Percentiles rank a stretch among this genome's conserved stretches.
Conservation (phyloP, 2,888 invertebrate genomes). For the Aporophyla nigra region DNA sequence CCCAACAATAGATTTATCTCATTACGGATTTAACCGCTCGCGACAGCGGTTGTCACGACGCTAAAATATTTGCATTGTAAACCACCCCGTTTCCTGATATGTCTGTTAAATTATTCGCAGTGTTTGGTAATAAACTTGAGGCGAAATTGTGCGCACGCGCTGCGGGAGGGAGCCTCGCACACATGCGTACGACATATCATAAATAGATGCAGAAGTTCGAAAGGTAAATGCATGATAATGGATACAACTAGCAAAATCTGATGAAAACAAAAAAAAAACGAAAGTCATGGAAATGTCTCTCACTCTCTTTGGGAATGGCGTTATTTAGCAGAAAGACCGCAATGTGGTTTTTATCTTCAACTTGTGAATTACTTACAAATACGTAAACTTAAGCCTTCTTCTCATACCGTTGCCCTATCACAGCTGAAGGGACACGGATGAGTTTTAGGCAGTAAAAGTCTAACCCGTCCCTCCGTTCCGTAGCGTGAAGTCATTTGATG, state of each 20-base stretch:
- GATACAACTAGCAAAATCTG: neutral
- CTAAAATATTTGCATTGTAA: slow-evolving; percentile 78
- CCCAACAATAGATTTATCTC: slow-evolving; percentile 74
- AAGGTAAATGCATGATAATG: neutral
- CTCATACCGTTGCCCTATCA: too few species aligned
- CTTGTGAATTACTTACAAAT: neutral
- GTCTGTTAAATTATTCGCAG: slow-evolving; percentile 75
- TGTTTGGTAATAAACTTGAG: slow-evolving; percentile 75
- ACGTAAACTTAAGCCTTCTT: too few species aligned
- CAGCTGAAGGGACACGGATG: too few species aligned
- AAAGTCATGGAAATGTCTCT: neutral
- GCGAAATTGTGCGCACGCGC: slow-evolving; percentile 75
- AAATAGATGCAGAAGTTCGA: slow-evolving; percentile 35
- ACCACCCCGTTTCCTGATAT: slow-evolving; percentile 76
- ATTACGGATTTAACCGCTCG: slow-evolving; percentile 79
- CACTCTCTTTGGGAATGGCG: neutral
- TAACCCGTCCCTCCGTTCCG: too few species aligned
- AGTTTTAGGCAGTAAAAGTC: too few species aligned
- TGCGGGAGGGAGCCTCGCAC: slow-evolving; percentile 67
- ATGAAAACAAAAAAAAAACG: neutral
- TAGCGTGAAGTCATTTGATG: too few species aligned
- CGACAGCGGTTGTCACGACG: slow-evolving; percentile 78
- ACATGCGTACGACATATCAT: slow-evolving; percentile 15
- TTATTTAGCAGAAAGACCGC: neutral
- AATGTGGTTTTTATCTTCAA: neutral